Evolutionary conservation across 2,113 vertebrate genomes (phyloP).

Genomic region (Chlorodrepanis virens): DNA sequence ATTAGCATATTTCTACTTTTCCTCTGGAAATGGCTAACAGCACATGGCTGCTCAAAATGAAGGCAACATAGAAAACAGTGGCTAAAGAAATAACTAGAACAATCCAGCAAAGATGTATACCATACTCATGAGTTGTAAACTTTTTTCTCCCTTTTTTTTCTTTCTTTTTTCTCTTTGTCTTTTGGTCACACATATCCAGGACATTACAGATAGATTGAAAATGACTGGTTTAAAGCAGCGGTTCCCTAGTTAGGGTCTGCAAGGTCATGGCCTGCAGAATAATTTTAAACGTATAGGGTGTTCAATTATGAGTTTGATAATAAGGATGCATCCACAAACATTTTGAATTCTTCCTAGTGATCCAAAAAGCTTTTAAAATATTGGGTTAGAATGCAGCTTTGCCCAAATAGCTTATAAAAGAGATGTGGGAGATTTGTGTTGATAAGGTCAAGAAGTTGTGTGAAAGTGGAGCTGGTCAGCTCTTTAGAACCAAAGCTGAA

Average conservation of each 20-base stretch:
- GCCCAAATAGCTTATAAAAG: background rate
- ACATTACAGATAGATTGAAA: background rate
- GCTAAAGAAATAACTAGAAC: background rate
- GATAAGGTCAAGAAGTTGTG: background rate
- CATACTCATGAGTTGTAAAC: background rate
- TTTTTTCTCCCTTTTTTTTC: background rate
- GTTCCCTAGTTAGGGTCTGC: background rate
- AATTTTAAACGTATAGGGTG: background rate
- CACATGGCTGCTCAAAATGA: background rate
- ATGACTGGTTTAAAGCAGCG: background rate
- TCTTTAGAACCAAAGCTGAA: background rate
- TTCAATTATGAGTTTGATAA: background rate
- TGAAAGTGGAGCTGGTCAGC: background rate
- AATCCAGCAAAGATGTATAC: background rate
- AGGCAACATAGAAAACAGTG: background rate
- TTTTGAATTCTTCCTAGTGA: background rate
- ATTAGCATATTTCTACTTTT: background rate
- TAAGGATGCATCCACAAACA: background rate
- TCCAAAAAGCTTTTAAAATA: background rate
- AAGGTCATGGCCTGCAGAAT: background rate
- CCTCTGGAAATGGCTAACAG: background rate
- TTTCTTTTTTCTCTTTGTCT: background rate
- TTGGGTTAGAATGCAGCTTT: background rate
- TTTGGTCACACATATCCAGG: accelerated
- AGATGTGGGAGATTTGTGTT: background rate